Conservation (phyloP, 2,888 invertebrate species). For the Corythucha ciliata region DNA sequence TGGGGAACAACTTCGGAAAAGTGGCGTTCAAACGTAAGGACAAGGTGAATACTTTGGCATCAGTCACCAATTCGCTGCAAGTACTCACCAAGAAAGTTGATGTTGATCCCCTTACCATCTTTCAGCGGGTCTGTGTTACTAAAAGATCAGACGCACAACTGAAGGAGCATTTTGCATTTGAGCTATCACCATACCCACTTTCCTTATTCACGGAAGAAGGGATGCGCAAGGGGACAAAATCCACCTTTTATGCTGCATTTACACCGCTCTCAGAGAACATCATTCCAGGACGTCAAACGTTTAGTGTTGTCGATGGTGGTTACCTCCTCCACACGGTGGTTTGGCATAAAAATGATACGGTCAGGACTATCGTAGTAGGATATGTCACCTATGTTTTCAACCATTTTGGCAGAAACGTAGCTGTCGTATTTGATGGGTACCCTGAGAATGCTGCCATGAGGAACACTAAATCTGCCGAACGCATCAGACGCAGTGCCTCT, state of each 20-base stretch:
- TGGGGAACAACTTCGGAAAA: conserved; percentile 27
- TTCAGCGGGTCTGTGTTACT: conserved; percentile 34
- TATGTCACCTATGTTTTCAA: conserved; percentile 3
- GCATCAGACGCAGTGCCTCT: too few species aligned
- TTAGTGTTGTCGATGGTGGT: conserved; percentile 1
- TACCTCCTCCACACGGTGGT: too few species aligned
- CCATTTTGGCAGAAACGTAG: conserved; percentile 1
- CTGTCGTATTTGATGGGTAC: conserved; percentile 2
- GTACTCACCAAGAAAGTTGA: conserved; percentile 8
- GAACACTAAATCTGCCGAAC: conserved; percentile 8
- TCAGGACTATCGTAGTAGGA: neutral
- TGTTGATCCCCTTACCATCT: conserved; percentile 34
- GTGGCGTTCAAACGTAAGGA: conserved; percentile 17
- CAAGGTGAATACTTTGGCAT: conserved; percentile 12
- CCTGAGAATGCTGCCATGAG: conserved; percentile 4
- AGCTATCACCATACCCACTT: conserved; percentile 28
- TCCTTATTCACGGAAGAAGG: conserved; percentile 24
- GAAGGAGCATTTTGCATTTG: conserved; percentile 15
- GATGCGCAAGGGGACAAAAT: conserved; percentile 25
- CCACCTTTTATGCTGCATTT: too few species aligned
- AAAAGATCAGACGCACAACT: conserved; percentile 34
- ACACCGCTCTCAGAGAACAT: too few species aligned
- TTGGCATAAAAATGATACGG: neutral
- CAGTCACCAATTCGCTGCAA: neutral
- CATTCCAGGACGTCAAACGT: too few species aligned